Evolutionary conservation across 2,888 invertebrate species (phyloP).

Genomic region (Loripinus fragilis): DNA sequence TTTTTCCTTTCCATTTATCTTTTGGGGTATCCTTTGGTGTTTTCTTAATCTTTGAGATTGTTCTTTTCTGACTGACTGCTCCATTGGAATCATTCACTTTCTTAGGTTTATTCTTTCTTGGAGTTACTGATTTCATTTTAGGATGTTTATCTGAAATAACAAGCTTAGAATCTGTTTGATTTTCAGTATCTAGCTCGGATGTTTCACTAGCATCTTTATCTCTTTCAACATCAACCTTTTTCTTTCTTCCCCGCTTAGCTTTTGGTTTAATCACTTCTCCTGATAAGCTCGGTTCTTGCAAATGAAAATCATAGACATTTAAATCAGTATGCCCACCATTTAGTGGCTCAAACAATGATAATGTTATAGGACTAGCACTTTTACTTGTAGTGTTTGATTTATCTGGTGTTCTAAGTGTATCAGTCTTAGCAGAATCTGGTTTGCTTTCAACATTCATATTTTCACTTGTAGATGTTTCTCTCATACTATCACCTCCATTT

Average conservation of each 20-base stretch:
- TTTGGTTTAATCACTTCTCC: constrained; percentile 20
- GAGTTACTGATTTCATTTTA: neutral
- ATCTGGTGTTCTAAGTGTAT: neutral
- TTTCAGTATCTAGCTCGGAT: neutral
- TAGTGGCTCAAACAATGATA: constrained; percentile 53
- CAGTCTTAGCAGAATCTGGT: neutral
- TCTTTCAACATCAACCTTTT: constrained; percentile 2
- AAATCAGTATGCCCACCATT: constrained; percentile 28
- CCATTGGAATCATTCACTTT: neutral
- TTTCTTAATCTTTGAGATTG: neutral
- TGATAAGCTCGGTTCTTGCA: constrained; percentile 24
- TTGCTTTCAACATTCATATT: neutral
- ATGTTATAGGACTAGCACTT: constrained; percentile 8
- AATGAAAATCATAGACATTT: constrained; percentile 45
- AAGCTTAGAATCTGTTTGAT: neutral
- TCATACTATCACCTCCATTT: neutral
- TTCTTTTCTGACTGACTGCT: neutral
- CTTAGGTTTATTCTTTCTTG: neutral
- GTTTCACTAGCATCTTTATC: neutral
- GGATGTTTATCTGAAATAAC: constrained; percentile 24
- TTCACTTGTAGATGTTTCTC: neutral
- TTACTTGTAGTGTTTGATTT: neutral
- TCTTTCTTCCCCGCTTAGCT: constrained; percentile 30
- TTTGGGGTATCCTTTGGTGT: neutral
- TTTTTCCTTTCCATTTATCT: neutral